Percentiles rank a stretch among this genome's conserved stretches.
phyloP scores from a whole-genome alignment of 2,113 vertebrate species.

The Spheniscus mendiculus region DNA sequence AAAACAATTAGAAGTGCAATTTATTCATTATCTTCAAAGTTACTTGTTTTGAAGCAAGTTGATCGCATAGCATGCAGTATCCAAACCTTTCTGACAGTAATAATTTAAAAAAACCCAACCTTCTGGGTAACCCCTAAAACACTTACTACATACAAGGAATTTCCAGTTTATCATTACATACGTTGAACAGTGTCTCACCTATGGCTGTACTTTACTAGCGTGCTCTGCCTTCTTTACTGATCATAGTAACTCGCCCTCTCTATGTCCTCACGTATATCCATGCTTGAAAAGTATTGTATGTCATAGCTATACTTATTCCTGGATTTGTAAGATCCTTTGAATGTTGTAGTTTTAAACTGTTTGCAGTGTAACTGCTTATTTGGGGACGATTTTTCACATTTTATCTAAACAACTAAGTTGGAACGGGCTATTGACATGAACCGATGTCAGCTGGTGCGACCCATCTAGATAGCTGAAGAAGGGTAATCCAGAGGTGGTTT shows the following conservation, averaged over 20 bases:
- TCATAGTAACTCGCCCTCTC: not conserved
- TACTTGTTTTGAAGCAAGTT: not conserved
- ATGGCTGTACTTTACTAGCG: not conserved
- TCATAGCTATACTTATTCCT: not conserved
- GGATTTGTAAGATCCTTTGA: not conserved
- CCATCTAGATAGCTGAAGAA: not conserved
- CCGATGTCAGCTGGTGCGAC: not conserved
- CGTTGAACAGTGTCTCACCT: not conserved
- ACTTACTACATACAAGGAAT: not conserved
- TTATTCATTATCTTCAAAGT: not conserved
- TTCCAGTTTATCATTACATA: fast-evolving
- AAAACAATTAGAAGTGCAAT: not conserved
- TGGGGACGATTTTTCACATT: not conserved
- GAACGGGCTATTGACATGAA: not conserved
- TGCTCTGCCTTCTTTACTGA: not conserved
- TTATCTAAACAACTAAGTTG: not conserved
- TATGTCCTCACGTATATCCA: not conserved
- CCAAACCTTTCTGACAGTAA: not conserved
- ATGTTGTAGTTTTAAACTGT: not conserved
- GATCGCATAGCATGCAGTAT: not conserved
- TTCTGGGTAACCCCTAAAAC: not conserved
- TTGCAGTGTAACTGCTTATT: not conserved
- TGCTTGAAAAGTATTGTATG: not conserved
- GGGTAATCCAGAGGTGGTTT: not conserved
- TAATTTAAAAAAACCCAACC: not conserved